Percentiles rank a stretch among this genome's conserved stretches.
phyloP scores from a whole-genome alignment of 2,113 vertebrate genomes.

The Mustela lutreola region DNA sequence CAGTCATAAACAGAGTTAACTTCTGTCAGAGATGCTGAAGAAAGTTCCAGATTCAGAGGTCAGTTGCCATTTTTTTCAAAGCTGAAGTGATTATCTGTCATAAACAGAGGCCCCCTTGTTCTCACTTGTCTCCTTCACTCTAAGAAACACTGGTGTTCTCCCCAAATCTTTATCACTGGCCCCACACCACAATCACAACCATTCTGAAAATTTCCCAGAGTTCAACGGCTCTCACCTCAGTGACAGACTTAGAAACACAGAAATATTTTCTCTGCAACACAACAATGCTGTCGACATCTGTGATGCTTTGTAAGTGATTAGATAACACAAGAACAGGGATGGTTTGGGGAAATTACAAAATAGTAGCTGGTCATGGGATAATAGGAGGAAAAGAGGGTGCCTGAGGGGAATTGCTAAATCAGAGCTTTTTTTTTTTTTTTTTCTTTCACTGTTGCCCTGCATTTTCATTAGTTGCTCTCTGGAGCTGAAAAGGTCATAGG shows the following conservation, averaged over 20 bases:
- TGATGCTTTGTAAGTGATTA: not conserved
- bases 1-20: not conserved
- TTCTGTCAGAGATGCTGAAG: constrained; percentile 4
- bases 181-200: not conserved
- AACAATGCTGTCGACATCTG: not conserved
- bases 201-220: constrained; percentile 9
- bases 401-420: constrained; percentile 35
- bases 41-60: constrained; percentile 4
- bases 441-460: not conserved
- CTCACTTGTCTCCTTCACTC: not conserved
- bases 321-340: not conserved
- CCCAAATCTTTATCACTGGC: not conserved
- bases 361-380: not conserved
- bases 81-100: not conserved
- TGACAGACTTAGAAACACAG: not conserved
- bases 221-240: not conserved
- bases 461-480: constrained; percentile 58
- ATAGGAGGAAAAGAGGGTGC: not conserved
- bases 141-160: not conserved
- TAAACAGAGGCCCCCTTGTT: constrained; percentile 37
- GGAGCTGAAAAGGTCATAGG: constrained; percentile 57
- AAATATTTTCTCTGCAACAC: constrained; percentile 45
- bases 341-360: not conserved
- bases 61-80: not conserved
- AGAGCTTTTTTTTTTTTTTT: not conserved